These are phyloP conservation scores for Thunnus maccoyii DNA, from an alignment of 2,113 vertebrate genomes.

Conservation along the genomic window DNA sequence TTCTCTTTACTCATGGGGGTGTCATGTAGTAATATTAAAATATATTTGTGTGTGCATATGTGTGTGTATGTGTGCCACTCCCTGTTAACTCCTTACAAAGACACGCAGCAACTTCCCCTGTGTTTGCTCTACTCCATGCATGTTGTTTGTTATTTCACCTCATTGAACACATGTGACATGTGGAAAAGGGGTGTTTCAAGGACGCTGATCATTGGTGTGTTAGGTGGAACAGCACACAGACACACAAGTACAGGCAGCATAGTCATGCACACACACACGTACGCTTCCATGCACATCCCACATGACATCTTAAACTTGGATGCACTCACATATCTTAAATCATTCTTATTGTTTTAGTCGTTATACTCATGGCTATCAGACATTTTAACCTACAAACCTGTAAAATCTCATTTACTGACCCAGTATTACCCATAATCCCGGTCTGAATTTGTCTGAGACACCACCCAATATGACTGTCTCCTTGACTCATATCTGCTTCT, in stretches of 20 bases:
- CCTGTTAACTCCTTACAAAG: conserved; percentile 61
- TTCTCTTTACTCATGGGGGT: conserved; percentile 51
- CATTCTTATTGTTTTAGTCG: neutral
- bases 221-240: neutral
- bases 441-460: conserved; percentile 29
- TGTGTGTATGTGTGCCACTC: conserved; percentile 64
- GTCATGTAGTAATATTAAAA: conserved; percentile 27
- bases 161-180: conserved; percentile 47
- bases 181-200: conserved; percentile 35
- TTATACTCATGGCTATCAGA: neutral
- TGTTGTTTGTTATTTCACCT: conserved; percentile 63
- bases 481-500: neutral
- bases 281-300: neutral
- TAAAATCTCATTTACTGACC: conserved; percentile 18
- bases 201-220: conserved; percentile 12
- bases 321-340: neutral
- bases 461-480: conserved; percentile 24
- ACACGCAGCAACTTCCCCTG: conserved; percentile 63
- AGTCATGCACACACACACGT: neutral
- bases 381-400: conserved; percentile 24
- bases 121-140: conserved; percentile 57
- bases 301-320: neutral
- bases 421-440: conserved; percentile 22
- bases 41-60: neutral
- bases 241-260: neutral